phyloP scores from a whole-genome alignment of 2,113 vertebrate genomes.

The Solenodon paradoxus region DNA sequence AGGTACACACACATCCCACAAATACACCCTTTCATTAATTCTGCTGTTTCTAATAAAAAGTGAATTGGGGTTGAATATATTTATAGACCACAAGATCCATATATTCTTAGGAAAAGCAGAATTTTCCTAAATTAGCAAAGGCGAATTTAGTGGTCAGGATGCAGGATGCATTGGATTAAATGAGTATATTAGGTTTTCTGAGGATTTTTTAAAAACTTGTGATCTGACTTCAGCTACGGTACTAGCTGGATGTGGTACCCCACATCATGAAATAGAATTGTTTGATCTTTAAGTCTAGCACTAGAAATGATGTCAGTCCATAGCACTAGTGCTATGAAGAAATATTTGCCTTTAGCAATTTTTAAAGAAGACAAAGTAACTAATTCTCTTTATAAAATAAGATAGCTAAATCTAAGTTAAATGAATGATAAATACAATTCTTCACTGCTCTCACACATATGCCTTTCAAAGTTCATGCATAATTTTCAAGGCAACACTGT shows the following conservation, averaged over 20 bases:
- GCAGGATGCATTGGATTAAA: background rate
- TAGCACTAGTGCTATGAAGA: background rate
- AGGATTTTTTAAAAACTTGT: background rate
- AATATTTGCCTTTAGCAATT: background rate
- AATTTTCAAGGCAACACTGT: background rate
- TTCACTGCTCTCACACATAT: background rate
- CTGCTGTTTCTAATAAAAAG: background rate
- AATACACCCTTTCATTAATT: background rate
- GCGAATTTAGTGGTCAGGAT: background rate
- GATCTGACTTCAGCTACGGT: background rate
- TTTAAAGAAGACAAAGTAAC: background rate
- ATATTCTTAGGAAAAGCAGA: constrained; percentile 2
- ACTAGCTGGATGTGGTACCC: background rate
- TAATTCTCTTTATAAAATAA: background rate
- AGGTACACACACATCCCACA: background rate
- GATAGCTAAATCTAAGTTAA: background rate
- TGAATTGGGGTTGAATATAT: background rate
- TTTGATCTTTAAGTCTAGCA: background rate
- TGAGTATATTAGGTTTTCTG: background rate
- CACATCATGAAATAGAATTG: background rate
- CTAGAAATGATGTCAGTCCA: background rate
- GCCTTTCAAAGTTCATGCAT: background rate
- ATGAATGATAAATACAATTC: background rate
- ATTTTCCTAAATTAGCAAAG: background rate
- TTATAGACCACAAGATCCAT: background rate